Conservation (phyloP, 2,797 vertebrate genomes). For the Mormyrus proboscirostris region DNA sequence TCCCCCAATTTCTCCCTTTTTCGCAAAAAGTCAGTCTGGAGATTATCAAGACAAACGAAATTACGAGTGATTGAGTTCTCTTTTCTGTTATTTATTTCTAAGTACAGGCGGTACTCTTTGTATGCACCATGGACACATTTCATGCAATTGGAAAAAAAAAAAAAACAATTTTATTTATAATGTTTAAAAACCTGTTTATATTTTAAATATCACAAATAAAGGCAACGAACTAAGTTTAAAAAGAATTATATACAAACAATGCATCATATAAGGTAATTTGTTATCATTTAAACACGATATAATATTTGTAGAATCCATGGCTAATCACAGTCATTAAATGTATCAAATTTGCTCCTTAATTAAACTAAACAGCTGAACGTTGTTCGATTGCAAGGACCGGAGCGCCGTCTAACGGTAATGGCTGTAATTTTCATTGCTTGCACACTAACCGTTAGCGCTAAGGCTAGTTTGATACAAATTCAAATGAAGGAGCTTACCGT, state of each 20-base stretch:
- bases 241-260: conserved; percentile 55
- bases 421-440: not conserved
- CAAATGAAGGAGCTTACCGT: not conserved
- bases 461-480: conserved; percentile 1
- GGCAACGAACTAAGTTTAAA: conserved; percentile 30
- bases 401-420: conserved; percentile 67
- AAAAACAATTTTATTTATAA: not conserved
- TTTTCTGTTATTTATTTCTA: not conserved
- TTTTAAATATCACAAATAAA: conserved; percentile 47
- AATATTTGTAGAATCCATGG: conserved; percentile 80
- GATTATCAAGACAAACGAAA: conserved; percentile 76
- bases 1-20: conserved; percentile 32
- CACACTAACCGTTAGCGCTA: not conserved
- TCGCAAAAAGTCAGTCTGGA: conserved; percentile 67
- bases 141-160: conserved; percentile 23
- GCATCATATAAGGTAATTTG: conserved; percentile 61
- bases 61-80: conserved; percentile 74
- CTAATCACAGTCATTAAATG: conserved; percentile 96
- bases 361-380: conserved; percentile 72
- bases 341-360: conserved; percentile 95
- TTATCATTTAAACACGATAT: conserved; percentile 84
- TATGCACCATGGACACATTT: conserved; percentile 41
- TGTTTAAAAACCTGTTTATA: conserved; percentile 57
- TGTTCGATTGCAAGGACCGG: conserved; percentile 51
- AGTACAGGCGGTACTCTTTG: not conserved